These are phyloP conservation scores for Syngnathus floridae DNA, from an alignment of 2,113 vertebrate species.

Conservation along the genomic window DNA sequence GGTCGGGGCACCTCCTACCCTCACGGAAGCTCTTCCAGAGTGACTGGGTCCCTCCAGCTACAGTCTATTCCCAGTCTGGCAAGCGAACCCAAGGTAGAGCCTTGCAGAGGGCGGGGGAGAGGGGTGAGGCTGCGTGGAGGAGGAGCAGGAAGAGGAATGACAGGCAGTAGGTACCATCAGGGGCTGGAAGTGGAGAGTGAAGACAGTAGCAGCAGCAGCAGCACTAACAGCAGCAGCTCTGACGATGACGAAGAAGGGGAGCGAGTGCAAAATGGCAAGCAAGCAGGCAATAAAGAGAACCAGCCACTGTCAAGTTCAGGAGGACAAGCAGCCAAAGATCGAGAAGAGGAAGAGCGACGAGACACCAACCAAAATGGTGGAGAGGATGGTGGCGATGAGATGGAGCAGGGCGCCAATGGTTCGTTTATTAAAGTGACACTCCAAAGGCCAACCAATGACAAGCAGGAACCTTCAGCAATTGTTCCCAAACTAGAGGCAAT, in stretches of 20 bases:
- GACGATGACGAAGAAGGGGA: conserved; percentile 41
- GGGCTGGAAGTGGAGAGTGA: conserved; percentile 50
- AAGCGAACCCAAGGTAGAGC: conserved; percentile 45
- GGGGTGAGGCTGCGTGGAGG: conserved; percentile 65
- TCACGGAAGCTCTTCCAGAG: conserved; percentile 20
- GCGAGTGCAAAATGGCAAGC: conserved; percentile 36
- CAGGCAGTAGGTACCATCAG: conserved; percentile 34
- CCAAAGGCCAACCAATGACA: conserved; percentile 77
- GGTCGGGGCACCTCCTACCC: conserved; percentile 36
- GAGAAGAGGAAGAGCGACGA: conserved; percentile 47
- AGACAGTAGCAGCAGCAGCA: conserved; percentile 53
- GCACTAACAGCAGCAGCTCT: conserved; percentile 30
- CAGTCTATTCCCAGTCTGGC: conserved; percentile 31
- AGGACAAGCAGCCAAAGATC: conserved; percentile 49
- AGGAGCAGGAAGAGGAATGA: conserved; percentile 53
- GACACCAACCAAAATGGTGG: conserved; percentile 45
- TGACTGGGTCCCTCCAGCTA: conserved; percentile 19
- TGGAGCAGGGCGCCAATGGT: conserved; percentile 54
- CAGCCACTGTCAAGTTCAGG: conserved; percentile 53
- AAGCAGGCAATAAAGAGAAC: conserved; percentile 65
- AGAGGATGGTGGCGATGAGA: conserved; percentile 47
- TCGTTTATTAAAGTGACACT: conserved; percentile 88
- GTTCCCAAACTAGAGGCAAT: conserved; percentile 96
- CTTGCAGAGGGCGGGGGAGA: conserved; percentile 53
- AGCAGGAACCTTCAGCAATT: conserved; percentile 85